phyloP scores from a whole-genome alignment of 2,113 vertebrate genomes.

The Pseudopipra pipra region DNA sequence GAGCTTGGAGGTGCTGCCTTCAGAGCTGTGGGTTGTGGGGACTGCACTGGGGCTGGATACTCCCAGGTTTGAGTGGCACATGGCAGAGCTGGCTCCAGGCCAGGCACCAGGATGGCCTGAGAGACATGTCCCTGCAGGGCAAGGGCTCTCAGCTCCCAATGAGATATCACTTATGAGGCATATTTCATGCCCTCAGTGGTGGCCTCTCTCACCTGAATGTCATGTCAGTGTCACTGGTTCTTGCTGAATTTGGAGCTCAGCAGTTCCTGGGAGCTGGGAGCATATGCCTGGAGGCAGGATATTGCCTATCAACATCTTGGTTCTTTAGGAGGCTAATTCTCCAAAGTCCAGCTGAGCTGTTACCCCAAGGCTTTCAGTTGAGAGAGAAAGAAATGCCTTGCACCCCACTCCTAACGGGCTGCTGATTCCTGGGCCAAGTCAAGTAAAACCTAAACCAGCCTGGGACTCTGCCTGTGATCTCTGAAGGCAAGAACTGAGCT shows the following conservation, averaged over 20 bases:
- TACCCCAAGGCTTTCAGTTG: not conserved
- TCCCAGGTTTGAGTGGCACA: not conserved
- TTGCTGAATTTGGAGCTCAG: constrained; percentile 43
- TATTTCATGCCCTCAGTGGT: not conserved
- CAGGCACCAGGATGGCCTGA: not conserved
- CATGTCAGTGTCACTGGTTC: not conserved
- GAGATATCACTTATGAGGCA: constrained; percentile 36
- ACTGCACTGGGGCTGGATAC: not conserved
- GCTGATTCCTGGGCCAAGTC: not conserved
- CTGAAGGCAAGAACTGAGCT: not conserved
- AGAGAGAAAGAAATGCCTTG: not conserved
- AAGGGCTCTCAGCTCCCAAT: not conserved
- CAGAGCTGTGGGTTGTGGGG: accelerated
- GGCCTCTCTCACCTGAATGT: constrained; percentile 5
- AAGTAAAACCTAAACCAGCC: not conserved
- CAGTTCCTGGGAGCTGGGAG: constrained; percentile 35
- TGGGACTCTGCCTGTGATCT: not conserved
- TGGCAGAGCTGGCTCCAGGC: not conserved
- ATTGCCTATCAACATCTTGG: constrained; percentile 29
- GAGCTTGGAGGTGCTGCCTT: accelerated
- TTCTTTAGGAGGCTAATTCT: not conserved
- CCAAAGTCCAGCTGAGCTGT: not conserved
- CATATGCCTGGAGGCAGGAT: constrained; percentile 7
- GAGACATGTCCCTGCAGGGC: not conserved
- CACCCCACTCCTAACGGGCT: not conserved